Evolutionary conservation across 2,113 vertebrate genomes (phyloP), one percentile per base, ranked within the genome.

Genomic region (Grammomys surdaster): DNA sequence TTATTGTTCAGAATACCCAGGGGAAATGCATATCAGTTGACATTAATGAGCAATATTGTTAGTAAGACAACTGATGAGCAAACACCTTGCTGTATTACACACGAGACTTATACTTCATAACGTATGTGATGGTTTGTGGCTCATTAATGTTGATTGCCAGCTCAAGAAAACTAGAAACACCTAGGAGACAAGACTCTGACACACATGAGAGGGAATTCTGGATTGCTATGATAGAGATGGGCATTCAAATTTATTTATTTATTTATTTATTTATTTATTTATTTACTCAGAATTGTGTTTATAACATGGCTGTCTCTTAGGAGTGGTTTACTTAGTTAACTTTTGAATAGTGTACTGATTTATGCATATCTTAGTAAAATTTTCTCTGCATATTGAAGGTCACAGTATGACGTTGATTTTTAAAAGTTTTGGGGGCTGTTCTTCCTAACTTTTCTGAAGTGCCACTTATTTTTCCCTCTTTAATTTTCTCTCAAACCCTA

Each of bases 351-450:
- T 88, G 92, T 80, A 7, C 40, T 46, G 51, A 51, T 36, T 51
- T 91, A 58, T 17, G 85, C 10, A 51, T 26, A 58, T 28, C 36
- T 84, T 81, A 17, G 89, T 87, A 78, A 5, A 46, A 56, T 93
- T 82, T 91, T 51, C 33, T 81, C 2, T 63, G 31, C 43, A 5
- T 70, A 36, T 48, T 89, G 73, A 91, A 87, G 31, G 69, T 89
- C 65, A 92, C 0, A 28, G 28, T 60, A 51, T 73, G 75, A 92
- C 93, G 28, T 92, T 89, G 94, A 94, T 87, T 92, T 93, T 33
- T 4, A 91, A 97, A 94, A 60, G 76, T 96, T 96, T 73, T 93
- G 80, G 81, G 69, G 17, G 36, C 70, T 90, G 67, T 75, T 94
- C 3, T 91, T 70, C 19, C 36, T 36, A 96, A 94, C n/a, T 73